Conservation (phyloP, 2,888 invertebrate genomes). For the Tetranychus piercei region DNA sequence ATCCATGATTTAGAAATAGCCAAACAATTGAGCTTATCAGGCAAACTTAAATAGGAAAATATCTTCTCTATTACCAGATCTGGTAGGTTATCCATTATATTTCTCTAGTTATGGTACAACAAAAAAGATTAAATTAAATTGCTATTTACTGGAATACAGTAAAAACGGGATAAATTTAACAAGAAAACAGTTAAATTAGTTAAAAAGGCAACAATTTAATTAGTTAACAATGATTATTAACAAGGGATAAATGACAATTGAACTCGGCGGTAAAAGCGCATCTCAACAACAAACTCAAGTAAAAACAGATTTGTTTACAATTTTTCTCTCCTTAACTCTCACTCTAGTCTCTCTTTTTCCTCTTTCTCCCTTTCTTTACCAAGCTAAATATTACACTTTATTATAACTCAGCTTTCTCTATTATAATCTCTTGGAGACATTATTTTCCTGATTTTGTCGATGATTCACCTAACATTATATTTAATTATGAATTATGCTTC, state of each 20-base stretch:
- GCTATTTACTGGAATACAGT: no score
- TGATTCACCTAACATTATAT: no score
- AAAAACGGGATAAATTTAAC: not conserved
- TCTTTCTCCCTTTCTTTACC: not conserved
- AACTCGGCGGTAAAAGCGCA: not conserved
- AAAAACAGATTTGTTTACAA: not conserved
- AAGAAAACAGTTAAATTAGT: not conserved
- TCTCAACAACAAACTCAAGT: no score
- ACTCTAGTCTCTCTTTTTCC: not conserved
- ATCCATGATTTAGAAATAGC: not conserved
- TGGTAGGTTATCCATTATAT: not conserved
- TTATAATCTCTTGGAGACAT: not conserved
- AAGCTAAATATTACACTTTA: not conserved
- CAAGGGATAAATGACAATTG: not conserved
- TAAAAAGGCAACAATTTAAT: not conserved
- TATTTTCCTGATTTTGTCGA: no score
- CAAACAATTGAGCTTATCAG: not conserved
- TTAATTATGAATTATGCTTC: no score
- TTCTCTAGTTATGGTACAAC: no score
- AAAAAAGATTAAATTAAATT: no score
- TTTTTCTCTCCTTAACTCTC: not conserved
- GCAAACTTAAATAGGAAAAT: not conserved
- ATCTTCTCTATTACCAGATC: not conserved
- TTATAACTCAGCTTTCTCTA: not conserved
- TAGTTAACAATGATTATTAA: not conserved